Percentiles rank a stretch among this genome's conserved stretches.
phyloP scores from a whole-genome alignment of 1,140 invertebrate species.

The Pomacea maculata region DNA sequence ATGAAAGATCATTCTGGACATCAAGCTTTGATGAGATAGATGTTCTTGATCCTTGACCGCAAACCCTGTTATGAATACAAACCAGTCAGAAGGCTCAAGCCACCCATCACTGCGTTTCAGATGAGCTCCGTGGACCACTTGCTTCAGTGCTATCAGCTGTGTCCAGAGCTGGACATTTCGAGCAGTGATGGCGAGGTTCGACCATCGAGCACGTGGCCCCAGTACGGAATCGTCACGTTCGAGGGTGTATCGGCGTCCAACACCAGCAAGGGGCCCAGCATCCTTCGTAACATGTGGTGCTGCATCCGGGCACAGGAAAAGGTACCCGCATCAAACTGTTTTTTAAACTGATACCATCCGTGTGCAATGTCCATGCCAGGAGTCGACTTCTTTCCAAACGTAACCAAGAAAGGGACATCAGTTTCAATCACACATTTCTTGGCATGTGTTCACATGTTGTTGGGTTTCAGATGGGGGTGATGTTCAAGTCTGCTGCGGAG shows the following conservation, averaged over 20 bases:
- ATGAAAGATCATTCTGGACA: too few species aligned
- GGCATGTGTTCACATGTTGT: too few species aligned
- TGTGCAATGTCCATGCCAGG: background rate
- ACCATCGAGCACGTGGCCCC: slow-evolving; percentile 33
- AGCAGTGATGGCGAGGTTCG: slow-evolving; percentile 18
- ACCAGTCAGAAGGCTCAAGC: too few species aligned
- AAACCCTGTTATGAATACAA: too few species aligned
- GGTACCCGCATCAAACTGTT: slow-evolving; percentile 21
- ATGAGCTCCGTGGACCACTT: slow-evolving; percentile 40
- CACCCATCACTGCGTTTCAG: slow-evolving; percentile 12
- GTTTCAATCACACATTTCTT: too few species aligned
- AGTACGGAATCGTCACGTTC: slow-evolving; percentile 46
- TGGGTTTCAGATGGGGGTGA: slow-evolving; percentile 39
- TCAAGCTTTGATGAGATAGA: too few species aligned
- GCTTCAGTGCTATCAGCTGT: slow-evolving; percentile 41
- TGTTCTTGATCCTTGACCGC: too few species aligned
- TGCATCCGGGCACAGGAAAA: slow-evolving; percentile 46
- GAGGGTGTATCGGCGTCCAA: slow-evolving; percentile 34
- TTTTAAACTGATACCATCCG: background rate
- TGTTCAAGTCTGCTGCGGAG: slow-evolving; percentile 53
- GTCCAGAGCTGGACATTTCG: slow-evolving; percentile 30
- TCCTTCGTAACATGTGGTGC: slow-evolving; percentile 40
- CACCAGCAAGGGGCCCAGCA: slow-evolving; percentile 32
- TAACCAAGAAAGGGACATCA: too few species aligned
- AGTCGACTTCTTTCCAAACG: too few species aligned